Evolutionary conservation across 2,888 invertebrate species (phyloP).

Genomic region (Pocota personata): DNA sequence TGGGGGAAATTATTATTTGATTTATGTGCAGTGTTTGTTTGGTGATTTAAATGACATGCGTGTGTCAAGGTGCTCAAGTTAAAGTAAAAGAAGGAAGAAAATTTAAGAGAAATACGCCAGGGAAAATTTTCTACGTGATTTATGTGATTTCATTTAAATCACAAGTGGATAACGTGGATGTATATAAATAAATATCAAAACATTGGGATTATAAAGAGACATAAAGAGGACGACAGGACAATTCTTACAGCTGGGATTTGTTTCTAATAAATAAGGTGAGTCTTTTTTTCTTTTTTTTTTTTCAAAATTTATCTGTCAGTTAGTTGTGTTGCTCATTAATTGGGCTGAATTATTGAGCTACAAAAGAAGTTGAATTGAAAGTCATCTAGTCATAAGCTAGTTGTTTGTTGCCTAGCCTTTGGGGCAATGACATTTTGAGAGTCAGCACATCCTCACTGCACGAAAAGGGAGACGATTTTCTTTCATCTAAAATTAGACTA

Average conservation of each 20-base stretch:
- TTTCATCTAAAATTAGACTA: constrained; percentile 11
- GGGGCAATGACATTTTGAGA: not conserved
- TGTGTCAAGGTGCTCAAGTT: constrained; percentile 62
- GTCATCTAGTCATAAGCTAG: not conserved
- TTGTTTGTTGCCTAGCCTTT: not conserved
- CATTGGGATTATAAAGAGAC: constrained; percentile 62
- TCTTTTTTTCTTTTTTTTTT: not conserved
- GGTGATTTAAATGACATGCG: constrained; percentile 49
- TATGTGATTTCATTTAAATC: constrained; percentile 39
- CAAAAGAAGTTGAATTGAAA: not conserved
- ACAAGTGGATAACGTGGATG: constrained; percentile 59
- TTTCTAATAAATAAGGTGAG: constrained; percentile 4
- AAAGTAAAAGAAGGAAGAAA: constrained; percentile 14
- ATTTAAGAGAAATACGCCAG: constrained; percentile 1
- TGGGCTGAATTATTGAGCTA: not conserved
- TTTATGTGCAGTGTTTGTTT: not conserved
- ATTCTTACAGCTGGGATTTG: not conserved
- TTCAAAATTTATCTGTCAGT: not conserved
- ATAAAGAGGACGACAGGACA: not conserved
- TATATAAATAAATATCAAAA: constrained; percentile 38
- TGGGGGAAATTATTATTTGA: constrained; percentile 1
- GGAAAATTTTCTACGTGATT: constrained; percentile 12
- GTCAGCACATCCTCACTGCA: not conserved
- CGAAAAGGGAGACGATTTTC: not conserved
- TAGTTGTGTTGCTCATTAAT: not conserved